phyloP scores from a whole-genome alignment of 1,140 invertebrate genomes.

The Globodera rostochiensis region DNA sequence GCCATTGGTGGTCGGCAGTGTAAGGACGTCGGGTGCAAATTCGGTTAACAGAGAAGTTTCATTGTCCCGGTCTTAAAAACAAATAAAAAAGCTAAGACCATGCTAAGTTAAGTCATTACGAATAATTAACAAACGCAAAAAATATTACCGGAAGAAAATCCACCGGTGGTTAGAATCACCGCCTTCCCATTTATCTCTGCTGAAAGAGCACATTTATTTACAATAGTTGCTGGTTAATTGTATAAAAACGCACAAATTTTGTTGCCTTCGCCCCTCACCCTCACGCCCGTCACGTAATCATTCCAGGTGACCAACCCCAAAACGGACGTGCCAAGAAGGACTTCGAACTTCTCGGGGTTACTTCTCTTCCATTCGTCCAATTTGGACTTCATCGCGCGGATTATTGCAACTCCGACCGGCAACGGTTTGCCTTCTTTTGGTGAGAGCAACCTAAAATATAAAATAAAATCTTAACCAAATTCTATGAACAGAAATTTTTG shows the following conservation, averaged over 20 bases:
- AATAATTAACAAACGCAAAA: not conserved
- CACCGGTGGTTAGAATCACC: constrained; percentile 65
- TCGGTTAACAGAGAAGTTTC: constrained; percentile 59
- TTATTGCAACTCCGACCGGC: constrained; percentile 66
- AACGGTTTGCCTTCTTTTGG: constrained; percentile 65
- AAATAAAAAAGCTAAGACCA: not conserved
- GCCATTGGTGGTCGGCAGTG: constrained; percentile 66
- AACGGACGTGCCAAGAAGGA: constrained; percentile 49
- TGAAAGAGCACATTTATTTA: constrained; percentile 9
- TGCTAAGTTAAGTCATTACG: not conserved
- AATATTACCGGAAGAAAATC: constrained; percentile 32
- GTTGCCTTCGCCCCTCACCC: constrained; percentile 36
- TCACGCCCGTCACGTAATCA: constrained; percentile 60
- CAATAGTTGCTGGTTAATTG: not conserved
- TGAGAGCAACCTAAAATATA: constrained; percentile 58
- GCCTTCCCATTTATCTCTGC: constrained; percentile 54
- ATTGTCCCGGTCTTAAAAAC: constrained; percentile 37
- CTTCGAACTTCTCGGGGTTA: constrained; percentile 48
- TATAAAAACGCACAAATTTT: constrained; percentile 24
- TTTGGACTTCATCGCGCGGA: constrained; percentile 55
- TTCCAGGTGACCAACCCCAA: constrained; percentile 62
- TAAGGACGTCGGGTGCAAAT: constrained; percentile 55
- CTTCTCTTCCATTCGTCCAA: constrained; percentile 47
- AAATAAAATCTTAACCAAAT: constrained; percentile 7
- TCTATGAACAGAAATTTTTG: no score